These are phyloP conservation scores for Trachelus iudaicus DNA, from an alignment of 2,888 invertebrate species.

Conservation along the genomic window DNA sequence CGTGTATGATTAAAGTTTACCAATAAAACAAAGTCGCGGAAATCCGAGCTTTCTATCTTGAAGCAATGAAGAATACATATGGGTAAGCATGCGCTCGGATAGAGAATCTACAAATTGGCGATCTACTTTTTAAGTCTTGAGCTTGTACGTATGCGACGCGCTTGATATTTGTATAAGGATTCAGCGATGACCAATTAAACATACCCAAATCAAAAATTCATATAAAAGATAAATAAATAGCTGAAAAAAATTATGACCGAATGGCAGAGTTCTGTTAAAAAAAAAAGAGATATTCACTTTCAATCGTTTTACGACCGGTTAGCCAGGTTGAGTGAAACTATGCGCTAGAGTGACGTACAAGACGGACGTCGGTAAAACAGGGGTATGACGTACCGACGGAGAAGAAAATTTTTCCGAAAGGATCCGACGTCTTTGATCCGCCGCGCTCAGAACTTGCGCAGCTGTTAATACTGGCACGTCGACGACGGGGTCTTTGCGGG, in stretches of 20 bases:
- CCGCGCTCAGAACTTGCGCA: constrained; percentile 5
- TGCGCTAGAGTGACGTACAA: background rate
- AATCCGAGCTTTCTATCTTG: no score
- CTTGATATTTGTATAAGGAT: no score
- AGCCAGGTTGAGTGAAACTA: background rate
- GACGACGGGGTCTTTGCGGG: background rate
- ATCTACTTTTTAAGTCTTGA: no score
- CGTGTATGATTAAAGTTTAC: no score
- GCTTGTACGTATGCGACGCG: no score
- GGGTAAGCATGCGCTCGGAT: no score
- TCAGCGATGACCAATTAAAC: no score
- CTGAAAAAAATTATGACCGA: background rate
- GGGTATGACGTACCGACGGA: background rate
- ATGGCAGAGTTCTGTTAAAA: background rate
- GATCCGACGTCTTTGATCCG: background rate
- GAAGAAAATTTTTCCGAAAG: background rate
- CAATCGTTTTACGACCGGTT: background rate
- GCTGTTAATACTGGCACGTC: constrained; percentile 10
- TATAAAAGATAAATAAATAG: background rate
- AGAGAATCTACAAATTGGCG: no score
- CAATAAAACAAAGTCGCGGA: no score
- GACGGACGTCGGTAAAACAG: background rate
- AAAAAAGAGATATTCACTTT: background rate
- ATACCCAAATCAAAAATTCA: background rate
- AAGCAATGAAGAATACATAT: no score